phyloP scores from a whole-genome alignment of 2,797 vertebrate species.

The Tachyglossus aculeatus region DNA sequence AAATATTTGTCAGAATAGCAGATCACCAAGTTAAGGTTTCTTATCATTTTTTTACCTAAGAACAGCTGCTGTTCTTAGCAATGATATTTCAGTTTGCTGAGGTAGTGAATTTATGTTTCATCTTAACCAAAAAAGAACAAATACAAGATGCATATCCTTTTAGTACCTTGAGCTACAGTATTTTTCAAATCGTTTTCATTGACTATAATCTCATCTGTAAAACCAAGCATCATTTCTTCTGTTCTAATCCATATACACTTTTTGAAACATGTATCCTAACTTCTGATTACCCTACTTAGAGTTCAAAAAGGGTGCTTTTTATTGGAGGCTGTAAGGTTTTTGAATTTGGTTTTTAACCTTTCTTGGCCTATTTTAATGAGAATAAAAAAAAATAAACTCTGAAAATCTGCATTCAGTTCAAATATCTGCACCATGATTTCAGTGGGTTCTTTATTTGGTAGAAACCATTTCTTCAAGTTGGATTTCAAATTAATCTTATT shows the following conservation, averaged over 20 bases:
- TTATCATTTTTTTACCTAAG: neutral
- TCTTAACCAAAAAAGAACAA: neutral
- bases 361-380: too few species aligned
- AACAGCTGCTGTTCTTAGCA: neutral
- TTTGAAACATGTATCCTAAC: neutral
- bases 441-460: too few species aligned
- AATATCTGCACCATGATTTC: too few species aligned
- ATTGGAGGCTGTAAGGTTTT: too few species aligned
- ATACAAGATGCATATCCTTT: neutral
- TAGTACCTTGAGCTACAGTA: neutral
- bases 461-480: too few species aligned
- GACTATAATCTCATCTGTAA: neutral
- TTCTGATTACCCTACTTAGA: neutral
- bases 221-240: neutral
- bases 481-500: too few species aligned
- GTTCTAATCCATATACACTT: neutral
- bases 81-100: neutral
- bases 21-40: neutral
- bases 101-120: neutral
- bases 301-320: slow-evolving; percentile 2
- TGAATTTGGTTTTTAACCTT: too few species aligned
- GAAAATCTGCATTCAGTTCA: too few species aligned
- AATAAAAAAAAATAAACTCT: too few species aligned
- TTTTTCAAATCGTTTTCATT: neutral
- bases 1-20: neutral